Evolutionary conservation across 1,140 invertebrate genomes (phyloP), one percentile per base, ranked within the genome.

Genomic region (Bombus waltoni): DNA sequence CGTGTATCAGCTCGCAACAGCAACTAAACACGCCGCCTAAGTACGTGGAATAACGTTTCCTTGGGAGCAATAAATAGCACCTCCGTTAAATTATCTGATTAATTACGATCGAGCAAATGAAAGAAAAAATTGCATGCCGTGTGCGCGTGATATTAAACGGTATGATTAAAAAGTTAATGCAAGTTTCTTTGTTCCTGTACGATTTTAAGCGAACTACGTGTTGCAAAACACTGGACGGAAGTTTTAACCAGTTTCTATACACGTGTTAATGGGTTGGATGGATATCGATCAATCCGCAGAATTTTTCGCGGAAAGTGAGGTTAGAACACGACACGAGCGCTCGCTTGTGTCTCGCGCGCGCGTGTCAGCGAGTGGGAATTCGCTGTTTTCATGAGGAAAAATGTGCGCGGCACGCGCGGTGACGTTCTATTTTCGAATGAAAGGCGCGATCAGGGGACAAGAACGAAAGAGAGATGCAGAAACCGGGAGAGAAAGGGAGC

Each of bases 381-480:
- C 79, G 88, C 85, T 89, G 88, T 93, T 93, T 93, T 93, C 91
- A 85, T 86, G 92, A 91, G 90, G 88, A 94, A 94, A 94, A 94
- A 94, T 93, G 92, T 92, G 85, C 88, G 83, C 87, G 90, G 90
- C 92, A 92, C 92, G 92, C 92, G 89, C 88, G 91, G 91, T 93
- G 88, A 92, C 91, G 90, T 94, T 94, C 94, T 94, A 94, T 94
- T 94, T 94, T 94, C 90, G 93, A 94, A 93, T 93, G 91, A 93
- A 93, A 93, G 91, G 88, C 91, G 90, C 91, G 91, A 94, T 94
- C 91, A 82, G 90, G 90, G 88, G 92, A 92, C 87, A 85, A 88
- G 89, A 88, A 90, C 86, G 89, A 85, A 81, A 90, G 86, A 90
- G 84, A 89, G 78, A 86, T 59, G 75, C 83, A 79, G 78, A 75